Evolutionary conservation across 2,797 vertebrate species (phyloP).

Genomic region (Xiphorhynchus erythropygius): DNA sequence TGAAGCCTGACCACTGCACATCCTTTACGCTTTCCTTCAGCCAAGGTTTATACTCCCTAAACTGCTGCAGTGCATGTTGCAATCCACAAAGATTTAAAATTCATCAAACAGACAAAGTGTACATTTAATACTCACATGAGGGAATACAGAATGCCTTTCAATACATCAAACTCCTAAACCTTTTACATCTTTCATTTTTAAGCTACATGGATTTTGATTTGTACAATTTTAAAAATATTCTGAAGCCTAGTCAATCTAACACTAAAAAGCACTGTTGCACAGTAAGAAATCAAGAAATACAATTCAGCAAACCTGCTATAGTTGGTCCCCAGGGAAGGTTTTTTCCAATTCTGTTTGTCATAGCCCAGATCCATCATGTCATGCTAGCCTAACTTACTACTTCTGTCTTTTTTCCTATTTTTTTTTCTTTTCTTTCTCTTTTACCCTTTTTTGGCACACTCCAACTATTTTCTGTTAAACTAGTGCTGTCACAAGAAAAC

Average conservation of each 20-base stretch:
- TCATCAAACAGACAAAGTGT: conserved; percentile 83
- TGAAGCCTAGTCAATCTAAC: conserved; percentile 84
- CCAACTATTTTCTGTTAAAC: conserved; percentile 90
- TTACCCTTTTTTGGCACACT: conserved; percentile 78
- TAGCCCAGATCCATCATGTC: conserved; percentile 90
- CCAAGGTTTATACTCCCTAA: conserved; percentile 54
- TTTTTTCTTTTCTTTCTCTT: conserved; percentile 48
- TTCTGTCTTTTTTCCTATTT: conserved; percentile 67
- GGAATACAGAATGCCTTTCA: conserved; percentile 82
- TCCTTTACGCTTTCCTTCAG: conserved; percentile 33
- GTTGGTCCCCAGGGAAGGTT: conserved; percentile 85
- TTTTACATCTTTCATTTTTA: conserved; percentile 87
- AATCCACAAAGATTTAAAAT: conserved; percentile 78
- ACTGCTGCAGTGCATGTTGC: conserved; percentile 54
- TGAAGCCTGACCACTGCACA: conserved; percentile 43
- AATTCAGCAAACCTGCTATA: conserved; percentile 84
- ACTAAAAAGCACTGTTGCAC: conserved; percentile 85
- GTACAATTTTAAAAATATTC: conserved; percentile 85
- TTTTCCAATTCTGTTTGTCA: conserved; percentile 92
- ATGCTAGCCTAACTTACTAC: conserved; percentile 83
- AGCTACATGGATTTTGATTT: conserved; percentile 85
- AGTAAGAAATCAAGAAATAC: conserved; percentile 85
- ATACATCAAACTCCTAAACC: conserved; percentile 82
- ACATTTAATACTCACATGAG: conserved; percentile 83
- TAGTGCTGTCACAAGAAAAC: conserved; percentile 89